Evolutionary conservation across 2,113 vertebrate species (phyloP).

Genomic region (Jaculus jaculus): DNA sequence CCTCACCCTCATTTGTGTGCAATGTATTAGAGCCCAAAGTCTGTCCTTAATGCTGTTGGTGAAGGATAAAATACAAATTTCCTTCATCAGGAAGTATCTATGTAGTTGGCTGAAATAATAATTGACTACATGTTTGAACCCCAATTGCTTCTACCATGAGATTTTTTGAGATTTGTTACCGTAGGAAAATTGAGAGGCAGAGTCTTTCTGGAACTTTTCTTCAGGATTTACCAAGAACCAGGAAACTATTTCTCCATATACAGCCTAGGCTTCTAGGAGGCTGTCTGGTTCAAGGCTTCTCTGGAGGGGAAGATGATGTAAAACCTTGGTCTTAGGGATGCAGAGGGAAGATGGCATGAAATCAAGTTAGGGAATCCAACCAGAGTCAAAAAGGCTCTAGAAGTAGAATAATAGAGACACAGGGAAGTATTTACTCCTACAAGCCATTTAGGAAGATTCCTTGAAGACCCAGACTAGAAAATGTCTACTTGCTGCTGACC

Average conservation of each 20-base stretch:
- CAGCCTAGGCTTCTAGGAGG: background rate
- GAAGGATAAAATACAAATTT: background rate
- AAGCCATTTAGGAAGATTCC: too few species aligned
- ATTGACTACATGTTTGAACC: background rate
- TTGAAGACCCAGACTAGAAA: background rate
- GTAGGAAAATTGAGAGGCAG: background rate
- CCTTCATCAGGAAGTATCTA: background rate
- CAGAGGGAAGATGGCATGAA: background rate
- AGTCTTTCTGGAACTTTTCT: background rate
- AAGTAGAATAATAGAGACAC: background rate
- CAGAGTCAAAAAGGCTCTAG: background rate
- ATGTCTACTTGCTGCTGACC: background rate
- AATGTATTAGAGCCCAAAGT: background rate
- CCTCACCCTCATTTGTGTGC: background rate
- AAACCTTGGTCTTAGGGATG: too few species aligned
- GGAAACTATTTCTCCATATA: background rate
- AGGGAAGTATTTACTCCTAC: too few species aligned
- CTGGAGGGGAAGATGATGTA: background rate
- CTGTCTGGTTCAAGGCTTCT: background rate
- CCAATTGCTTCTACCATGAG: background rate
- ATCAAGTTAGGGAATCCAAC: background rate
- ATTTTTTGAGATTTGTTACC: background rate
- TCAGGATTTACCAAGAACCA: background rate
- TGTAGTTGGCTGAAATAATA: background rate
- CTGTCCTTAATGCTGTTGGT: background rate